Conservation (phyloP, 2,888 invertebrate species). For the Fragum sueziense region DNA sequence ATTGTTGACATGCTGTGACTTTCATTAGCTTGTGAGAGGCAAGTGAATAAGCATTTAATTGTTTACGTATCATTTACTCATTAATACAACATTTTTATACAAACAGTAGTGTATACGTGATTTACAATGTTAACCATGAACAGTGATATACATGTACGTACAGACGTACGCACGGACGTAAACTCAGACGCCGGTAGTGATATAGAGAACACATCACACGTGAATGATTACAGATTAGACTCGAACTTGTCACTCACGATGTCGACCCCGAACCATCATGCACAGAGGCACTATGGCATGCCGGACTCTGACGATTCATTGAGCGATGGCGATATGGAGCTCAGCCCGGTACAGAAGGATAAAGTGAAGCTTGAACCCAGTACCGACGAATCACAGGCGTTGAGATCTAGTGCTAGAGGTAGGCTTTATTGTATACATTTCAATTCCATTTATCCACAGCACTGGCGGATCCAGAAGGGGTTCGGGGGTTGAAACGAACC, state of each 20-base stretch:
- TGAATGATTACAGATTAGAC: slow-evolving; percentile 54
- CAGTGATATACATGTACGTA: slow-evolving; percentile 26
- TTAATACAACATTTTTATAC: background rate
- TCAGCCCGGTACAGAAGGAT: slow-evolving; percentile 49
- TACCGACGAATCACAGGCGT: background rate
- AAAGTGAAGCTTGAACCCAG: slow-evolving; percentile 25
- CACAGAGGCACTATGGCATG: background rate
- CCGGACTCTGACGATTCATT: slow-evolving; percentile 55
- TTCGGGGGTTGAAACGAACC: too few relatives aligned
- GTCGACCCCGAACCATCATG: slow-evolving; percentile 25
- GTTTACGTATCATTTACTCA: background rate
- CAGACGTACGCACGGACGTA: slow-evolving; percentile 49
- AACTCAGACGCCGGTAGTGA: slow-evolving; percentile 58
- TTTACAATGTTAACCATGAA: slow-evolving; percentile 51
- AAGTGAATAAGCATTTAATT: background rate
- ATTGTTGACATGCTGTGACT: background rate
- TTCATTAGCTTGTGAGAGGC: background rate
- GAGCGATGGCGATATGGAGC: slow-evolving; percentile 48
- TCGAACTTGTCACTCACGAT: slow-evolving; percentile 53
- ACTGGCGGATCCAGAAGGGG: too few relatives aligned
- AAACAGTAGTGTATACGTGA: background rate
- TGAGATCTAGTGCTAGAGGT: slow-evolving; percentile 5
- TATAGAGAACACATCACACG: slow-evolving; percentile 52
- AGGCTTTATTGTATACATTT: background rate
- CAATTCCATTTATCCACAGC: too few relatives aligned